phyloP scores from a whole-genome alignment of 2,888 invertebrate species.

The Schizaphis graminum region DNA sequence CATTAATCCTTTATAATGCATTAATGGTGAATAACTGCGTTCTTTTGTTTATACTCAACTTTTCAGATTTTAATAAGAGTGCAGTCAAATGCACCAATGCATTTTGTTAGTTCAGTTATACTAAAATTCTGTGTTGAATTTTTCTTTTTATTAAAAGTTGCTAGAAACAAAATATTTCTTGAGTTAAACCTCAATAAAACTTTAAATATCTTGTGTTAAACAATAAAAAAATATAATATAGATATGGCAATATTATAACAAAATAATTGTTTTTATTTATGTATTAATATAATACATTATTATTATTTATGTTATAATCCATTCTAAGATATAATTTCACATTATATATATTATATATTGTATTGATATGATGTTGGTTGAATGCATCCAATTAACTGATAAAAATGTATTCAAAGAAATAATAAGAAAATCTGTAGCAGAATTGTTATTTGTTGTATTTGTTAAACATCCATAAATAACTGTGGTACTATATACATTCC shows the following conservation, averaged over 20 bases:
- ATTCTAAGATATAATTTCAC: neutral
- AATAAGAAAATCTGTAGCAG: neutral
- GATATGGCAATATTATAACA: neutral
- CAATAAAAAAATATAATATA: neutral
- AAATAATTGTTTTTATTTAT: neutral
- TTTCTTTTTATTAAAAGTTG: neutral
- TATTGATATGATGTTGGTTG: neutral
- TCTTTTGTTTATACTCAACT: neutral
- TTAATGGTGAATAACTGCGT: slow-evolving; percentile 1
- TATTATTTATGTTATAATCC: neutral
- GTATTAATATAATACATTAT: neutral
- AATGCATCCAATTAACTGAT: neutral
- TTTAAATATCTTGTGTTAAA: neutral
- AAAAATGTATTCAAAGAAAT: neutral
- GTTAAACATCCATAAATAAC: slow-evolving; percentile 16
- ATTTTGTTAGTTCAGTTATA: slow-evolving; percentile 44
- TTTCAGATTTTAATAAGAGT: slow-evolving; percentile 51
- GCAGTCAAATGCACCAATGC: slow-evolving; percentile 53
- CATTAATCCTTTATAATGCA: slow-evolving; percentile 14
- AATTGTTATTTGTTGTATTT: slow-evolving; percentile 14
- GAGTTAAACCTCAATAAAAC: neutral
- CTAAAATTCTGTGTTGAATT: slow-evolving; percentile 18
- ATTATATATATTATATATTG: neutral
- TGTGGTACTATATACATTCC: neutral
- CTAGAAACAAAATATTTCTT: neutral